phyloP scores from a whole-genome alignment of 2,113 vertebrate genomes.

The zebrafish (Danio rerio) region GRCz12tu NC_133184.1:36251501-36252000 shows the following conservation, averaged over 20 bases:
- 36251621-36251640: no score
- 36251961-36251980: constrained; percentile 48
- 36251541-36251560: no score
- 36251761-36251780: constrained; percentile 29
- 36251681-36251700: no score
- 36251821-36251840: constrained; percentile 37
- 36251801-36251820: constrained; percentile 44
- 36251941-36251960: constrained; percentile 40
- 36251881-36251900: constrained; percentile 75
- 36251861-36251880: constrained; percentile 70
- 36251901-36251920: constrained; percentile 82
- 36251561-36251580: no score
- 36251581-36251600: no score
- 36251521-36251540: no score
- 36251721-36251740: no score
- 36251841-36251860: constrained; percentile 51
- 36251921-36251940: constrained; percentile 72
- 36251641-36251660: no score
- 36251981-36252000: constrained; percentile 74
- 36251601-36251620: no score
- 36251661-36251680: no score
- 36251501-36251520: no score
- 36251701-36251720: no score
- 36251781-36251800: constrained; percentile 30
- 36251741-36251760: constrained; percentile 9